A percentile compares a stretch with the other conserved stretches of the same genome.
These are phyloP conservation scores for Acanthococcus lagerstroemiae DNA, from an alignment of 2,888 invertebrate genomes.

Conservation along the genomic window DNA sequence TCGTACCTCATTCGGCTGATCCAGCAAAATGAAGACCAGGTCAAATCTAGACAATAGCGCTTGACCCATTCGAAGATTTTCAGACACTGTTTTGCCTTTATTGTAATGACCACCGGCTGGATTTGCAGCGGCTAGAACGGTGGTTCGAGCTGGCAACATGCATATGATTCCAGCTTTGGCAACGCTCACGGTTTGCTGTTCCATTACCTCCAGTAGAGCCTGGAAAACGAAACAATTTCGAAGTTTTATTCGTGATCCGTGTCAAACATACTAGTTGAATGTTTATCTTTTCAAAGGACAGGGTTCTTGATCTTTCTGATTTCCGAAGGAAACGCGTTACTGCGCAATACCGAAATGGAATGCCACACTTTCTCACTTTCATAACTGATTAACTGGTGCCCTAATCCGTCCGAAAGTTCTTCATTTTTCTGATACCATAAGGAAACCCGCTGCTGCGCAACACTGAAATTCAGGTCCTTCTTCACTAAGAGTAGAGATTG, in stretches of 20 bases:
- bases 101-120: slow-evolving; percentile 82
- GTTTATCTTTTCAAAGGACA: too few relatives aligned
- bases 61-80: slow-evolving; percentile 78
- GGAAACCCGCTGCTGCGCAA: too few relatives aligned
- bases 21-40: slow-evolving; percentile 79
- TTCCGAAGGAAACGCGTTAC: too few relatives aligned
- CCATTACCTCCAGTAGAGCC: slow-evolving; percentile 87
- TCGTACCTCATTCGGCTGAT: slow-evolving; percentile 68
- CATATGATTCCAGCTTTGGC: slow-evolving; percentile 82
- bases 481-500: too few relatives aligned
- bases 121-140: slow-evolving; percentile 87
- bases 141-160: slow-evolving; percentile 68
- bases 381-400: too few relatives aligned
- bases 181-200: slow-evolving; percentile 80
- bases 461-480: too few relatives aligned
- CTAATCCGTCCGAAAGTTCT: too few relatives aligned
- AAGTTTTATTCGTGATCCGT: background rate
- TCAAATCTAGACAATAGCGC: slow-evolving; percentile 86
- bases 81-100: slow-evolving; percentile 72
- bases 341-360: too few relatives aligned
- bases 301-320: too few relatives aligned
- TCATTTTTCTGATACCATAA: too few relatives aligned
- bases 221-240: slow-evolving; percentile 40
- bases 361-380: too few relatives aligned
- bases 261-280: too few relatives aligned